Base-by-base conservation (phyloP, 2,113 vertebrate genomes). In the Crypturellus undulatus region DNA sequence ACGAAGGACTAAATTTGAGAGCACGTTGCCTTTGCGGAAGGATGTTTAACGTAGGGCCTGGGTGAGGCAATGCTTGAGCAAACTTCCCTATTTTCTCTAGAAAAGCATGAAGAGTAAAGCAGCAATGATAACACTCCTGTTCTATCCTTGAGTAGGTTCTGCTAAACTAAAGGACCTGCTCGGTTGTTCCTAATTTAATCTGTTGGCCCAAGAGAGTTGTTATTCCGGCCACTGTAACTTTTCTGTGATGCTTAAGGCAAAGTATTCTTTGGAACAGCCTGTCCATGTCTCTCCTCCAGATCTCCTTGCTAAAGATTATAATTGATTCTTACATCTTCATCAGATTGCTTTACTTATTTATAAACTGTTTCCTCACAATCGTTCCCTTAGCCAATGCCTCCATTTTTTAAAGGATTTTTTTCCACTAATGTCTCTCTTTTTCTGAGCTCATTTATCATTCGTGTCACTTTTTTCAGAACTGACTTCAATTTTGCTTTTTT, bases 301-400 rank as follows among this genome's bases (percentile, higher is more conserved):
- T n/a, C 28, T 69, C 26, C 49, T 6, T 76, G 30, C 40, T 59
- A 64, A 79, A 89, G 26, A 84, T 69, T 22, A 15, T 11, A 78
- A 82, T n/a, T 45, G 60, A 60, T 81, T 68, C 38, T 81, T 90
- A 54, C 3, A 42, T 22, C 5, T 19, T 85, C 10, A 3, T 16
- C 36, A 58, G 67, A 62, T 9, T 69, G n/a, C 18, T 90, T 43
- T 91, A 62, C 72, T 56, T 70, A 54, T 72, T 90, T 72, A 79
- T 34, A 59, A 82, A 45, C 8, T 40, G 11, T 54, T 82, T 65
- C 62, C 52, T 54, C 34, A 36, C 34, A 34, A 60, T 60, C 22
- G 56, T 92, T 83, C 36, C 72, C 34, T 7, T 64, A 82, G 34
- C 21, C 30, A 72, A 36, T 52, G n/a, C 6, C 13, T 36, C 45